phyloP scores from a whole-genome alignment of 2,113 vertebrate genomes.

The Trematomus loennbergii region DNA sequence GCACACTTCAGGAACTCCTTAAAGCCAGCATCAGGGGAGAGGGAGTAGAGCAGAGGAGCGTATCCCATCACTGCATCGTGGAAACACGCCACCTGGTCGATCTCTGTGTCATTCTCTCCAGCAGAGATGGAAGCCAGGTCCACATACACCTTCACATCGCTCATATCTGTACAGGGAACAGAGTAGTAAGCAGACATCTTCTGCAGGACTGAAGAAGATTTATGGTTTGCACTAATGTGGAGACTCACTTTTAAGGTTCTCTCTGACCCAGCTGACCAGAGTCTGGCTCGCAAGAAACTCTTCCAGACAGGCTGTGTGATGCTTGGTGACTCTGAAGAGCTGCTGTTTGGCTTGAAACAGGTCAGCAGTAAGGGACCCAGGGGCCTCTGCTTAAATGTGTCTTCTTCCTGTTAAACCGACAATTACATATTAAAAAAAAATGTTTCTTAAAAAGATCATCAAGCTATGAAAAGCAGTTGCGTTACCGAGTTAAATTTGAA shows the following conservation, averaged over 20 bases:
- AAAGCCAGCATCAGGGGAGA: conserved; percentile 60
- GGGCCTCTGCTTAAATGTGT: conserved; percentile 61
- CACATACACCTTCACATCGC: conserved; percentile 83
- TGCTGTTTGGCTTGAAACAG: conserved; percentile 64
- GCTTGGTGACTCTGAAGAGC: conserved; percentile 63
- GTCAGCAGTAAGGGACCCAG: conserved; percentile 67
- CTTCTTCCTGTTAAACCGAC: conserved; percentile 61
- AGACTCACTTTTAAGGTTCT: conserved; percentile 71
- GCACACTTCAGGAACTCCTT: conserved; percentile 68
- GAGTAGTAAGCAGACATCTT: not conserved
- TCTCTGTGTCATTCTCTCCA: conserved; percentile 84
- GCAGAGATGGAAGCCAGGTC: conserved; percentile 84
- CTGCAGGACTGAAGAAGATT: accelerated
- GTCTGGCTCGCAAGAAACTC: conserved; percentile 71
- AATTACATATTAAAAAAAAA: accelerated
- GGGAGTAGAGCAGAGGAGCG: conserved; percentile 77
- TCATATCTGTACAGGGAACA: conserved; percentile 65
- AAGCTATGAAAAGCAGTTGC: not conserved
- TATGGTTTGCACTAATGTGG: not conserved
- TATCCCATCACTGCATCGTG: conserved; percentile 82
- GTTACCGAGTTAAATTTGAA: too few species aligned
- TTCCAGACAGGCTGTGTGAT: conserved; percentile 75
- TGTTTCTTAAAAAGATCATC: not conserved
- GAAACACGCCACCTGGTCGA: conserved; percentile 82
- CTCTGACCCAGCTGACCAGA: conserved; percentile 78